A percentile compares a stretch with the other conserved stretches of the same genome.
Evolutionary conservation across 2,797 vertebrate genomes (phyloP).

Genomic region (Mormyrops attenuatus): DNA sequence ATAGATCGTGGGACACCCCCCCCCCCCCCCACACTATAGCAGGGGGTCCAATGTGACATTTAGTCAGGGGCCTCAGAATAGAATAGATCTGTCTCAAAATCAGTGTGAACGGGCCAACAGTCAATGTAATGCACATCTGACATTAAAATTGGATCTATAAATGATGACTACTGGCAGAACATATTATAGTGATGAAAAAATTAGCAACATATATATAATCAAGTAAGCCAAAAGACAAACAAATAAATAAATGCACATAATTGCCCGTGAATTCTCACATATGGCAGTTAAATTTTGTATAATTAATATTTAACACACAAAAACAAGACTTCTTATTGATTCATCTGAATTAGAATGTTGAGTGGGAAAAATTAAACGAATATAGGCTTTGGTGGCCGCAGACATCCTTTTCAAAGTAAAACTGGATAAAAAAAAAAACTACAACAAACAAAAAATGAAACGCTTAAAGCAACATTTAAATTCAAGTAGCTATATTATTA

Average conservation of each 20-base stretch:
- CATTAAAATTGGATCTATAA: not conserved
- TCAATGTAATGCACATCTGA: not conserved
- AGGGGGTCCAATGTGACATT: not conserved
- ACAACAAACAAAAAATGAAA: not conserved
- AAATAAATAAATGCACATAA: not conserved
- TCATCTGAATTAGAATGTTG: not conserved
- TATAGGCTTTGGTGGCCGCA: not conserved
- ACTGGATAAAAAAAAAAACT: not conserved
- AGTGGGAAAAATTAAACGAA: not conserved
- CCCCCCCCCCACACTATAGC: not conserved
- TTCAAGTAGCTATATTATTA: not conserved
- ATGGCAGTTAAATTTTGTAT: not conserved
- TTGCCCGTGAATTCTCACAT: not conserved
- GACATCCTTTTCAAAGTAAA: not conserved
- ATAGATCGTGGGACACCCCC: not conserved
- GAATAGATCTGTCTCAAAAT: not conserved
- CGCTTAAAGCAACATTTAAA: not conserved
- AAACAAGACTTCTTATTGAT: not conserved
- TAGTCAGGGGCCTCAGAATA: not conserved
- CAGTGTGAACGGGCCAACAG: not conserved
- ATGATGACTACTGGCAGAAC: not conserved
- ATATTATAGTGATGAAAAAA: not conserved
- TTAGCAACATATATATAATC: not conserved
- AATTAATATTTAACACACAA: not conserved
- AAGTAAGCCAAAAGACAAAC: not conserved